These are phyloP conservation scores for Cerastis rubricosa DNA, from an alignment of 2,888 invertebrate genomes.

Conservation along the genomic window DNA sequence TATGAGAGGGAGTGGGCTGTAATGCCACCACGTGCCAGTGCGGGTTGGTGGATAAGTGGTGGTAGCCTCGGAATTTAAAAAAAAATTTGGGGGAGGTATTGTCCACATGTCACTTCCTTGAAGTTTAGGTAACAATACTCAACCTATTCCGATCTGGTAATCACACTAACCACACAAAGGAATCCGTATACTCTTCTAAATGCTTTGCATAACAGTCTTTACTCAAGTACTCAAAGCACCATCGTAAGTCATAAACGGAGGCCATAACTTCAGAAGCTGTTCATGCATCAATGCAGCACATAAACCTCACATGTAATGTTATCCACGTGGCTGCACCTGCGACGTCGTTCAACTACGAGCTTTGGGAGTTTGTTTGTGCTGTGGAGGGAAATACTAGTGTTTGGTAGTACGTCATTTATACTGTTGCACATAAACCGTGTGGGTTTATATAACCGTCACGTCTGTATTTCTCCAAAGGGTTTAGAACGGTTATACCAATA, in stretches of 20 bases:
- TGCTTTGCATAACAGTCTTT: background rate
- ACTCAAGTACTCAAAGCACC: background rate
- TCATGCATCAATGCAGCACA: constrained; percentile 24
- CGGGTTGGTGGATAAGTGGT: too few species aligned
- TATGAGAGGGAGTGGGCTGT: too few species aligned
- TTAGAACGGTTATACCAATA: background rate
- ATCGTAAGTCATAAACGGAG: constrained; percentile 18
- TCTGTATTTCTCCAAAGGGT: background rate
- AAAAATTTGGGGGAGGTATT: background rate
- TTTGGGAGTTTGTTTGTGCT: constrained; percentile 16
- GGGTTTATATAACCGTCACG: background rate
- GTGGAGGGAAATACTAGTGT: background rate
- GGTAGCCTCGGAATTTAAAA: too few species aligned
- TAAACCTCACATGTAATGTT: constrained; percentile 23
- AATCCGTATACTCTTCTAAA: background rate
- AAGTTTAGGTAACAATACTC: background rate
- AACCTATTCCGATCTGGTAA: background rate
- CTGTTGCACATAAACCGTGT: background rate
- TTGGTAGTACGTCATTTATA: background rate
- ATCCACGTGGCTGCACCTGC: constrained; percentile 35
- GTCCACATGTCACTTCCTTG: background rate
- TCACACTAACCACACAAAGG: background rate
- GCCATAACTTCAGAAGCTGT: constrained; percentile 27
- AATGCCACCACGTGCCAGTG: too few species aligned
- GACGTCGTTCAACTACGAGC: constrained; percentile 15